Base-by-base conservation (phyloP, 2,113 vertebrate species). In the Rissa tridactyla region DNA sequence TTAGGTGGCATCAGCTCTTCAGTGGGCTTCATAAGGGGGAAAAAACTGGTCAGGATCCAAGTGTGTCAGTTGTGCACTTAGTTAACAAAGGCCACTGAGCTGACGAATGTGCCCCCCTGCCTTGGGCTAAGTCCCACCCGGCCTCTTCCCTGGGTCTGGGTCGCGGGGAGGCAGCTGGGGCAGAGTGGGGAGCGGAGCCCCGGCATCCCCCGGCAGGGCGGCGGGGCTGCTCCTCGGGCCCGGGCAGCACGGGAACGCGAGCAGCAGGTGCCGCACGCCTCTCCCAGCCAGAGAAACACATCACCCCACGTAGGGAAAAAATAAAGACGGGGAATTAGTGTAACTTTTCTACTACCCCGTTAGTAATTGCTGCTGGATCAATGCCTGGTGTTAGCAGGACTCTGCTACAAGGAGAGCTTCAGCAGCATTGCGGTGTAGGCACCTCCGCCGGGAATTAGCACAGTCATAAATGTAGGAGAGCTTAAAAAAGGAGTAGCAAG, bases 401-500 rank as follows among this genome's bases (percentile, higher is more conserved):
- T 86, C 46, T 85, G 93, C 92, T 96, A 10, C 10, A 1, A 82
- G 84, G 62, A 52, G 73, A 81, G 44, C 66, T 92, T 34, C 52
- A 94, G 93, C 82, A 88, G 84, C 94, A 29, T 51, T 88, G 88
- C 82, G n/a, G 85, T 90, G 82, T 20, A 84, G 72, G 60, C 71
- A 2, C 32, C 88, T 92, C 92, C 51, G 34, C 38, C 85, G 57
- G 52, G 90, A 93, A 66, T 94, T 91, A 80, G 81, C 64, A 52
- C 84, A 86, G 84, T 90, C 65, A 46, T 97, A 97, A 95, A 91
- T 88, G 84, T 91, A 96, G 96, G 89, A 95, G 84, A 96, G 87
- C 89, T 96, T 87, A 71, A 93, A 81, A 93, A 91, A 84, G 91
- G 34, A 36, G 86, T 68, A 94, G 52, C 92, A 36, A 64, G 84